Percentiles rank a stretch among this genome's conserved stretches.
Conservation (phyloP, 2,888 invertebrate species). For the Criorhina ranunculi region DNA sequence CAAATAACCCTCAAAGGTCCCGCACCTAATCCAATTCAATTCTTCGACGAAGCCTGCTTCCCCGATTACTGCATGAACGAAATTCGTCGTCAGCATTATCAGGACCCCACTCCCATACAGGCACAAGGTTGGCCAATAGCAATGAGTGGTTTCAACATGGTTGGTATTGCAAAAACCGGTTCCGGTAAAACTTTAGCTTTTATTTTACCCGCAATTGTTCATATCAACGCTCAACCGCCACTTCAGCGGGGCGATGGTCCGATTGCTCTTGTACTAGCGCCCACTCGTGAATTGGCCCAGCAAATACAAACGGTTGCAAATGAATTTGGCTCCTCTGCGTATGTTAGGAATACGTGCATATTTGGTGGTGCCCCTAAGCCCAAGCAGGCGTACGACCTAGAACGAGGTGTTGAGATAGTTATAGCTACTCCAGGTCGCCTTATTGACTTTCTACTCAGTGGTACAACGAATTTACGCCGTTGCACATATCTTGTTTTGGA, state of each 20-base stretch:
- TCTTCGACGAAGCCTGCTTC: constrained; percentile 92
- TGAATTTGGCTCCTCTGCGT: constrained; percentile 91
- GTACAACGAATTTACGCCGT: constrained; percentile 89
- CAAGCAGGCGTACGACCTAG: constrained; percentile 89
- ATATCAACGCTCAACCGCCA: constrained; percentile 92
- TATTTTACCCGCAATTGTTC: constrained; percentile 93
- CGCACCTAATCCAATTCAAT: constrained; percentile 91
- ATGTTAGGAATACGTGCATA: constrained; percentile 93
- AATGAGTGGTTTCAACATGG: constrained; percentile 92
- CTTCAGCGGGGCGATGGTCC: constrained; percentile 93
- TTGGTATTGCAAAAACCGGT: constrained; percentile 94
- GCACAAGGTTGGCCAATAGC: constrained; percentile 95
- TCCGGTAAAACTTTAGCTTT: constrained; percentile 93
- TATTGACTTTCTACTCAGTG: constrained; percentile 92
- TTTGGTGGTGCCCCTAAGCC: constrained; percentile 96
- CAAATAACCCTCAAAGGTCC: constrained; percentile 91
- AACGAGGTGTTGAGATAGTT: constrained; percentile 93
- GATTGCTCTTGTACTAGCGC: constrained; percentile 91
- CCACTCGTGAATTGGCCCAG: constrained; percentile 91
- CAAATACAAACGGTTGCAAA: constrained; percentile 93
- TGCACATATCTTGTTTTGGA: constrained; percentile 95
- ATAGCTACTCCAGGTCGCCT: constrained; percentile 96
- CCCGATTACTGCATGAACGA: constrained; percentile 90
- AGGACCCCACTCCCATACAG: constrained; percentile 93
- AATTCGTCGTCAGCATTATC: constrained; percentile 88